Conservation (phyloP, 2,797 vertebrate genomes). For the Bryconaethiops microstoma region DNA sequence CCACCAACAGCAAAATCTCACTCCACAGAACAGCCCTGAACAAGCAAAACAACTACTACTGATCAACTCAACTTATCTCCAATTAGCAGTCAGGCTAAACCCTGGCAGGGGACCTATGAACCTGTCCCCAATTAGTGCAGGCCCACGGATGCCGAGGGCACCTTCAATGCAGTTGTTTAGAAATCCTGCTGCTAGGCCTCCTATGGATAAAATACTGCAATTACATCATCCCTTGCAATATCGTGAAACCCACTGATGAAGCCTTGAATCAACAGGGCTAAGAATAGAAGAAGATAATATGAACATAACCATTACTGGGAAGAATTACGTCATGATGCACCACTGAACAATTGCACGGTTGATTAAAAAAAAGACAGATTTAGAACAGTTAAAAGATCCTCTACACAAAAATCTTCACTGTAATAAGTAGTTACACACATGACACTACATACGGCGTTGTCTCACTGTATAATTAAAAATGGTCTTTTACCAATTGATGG, state of each 20-base stretch:
- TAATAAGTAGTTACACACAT: no score
- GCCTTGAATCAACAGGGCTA: no score
- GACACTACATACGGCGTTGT: no score
- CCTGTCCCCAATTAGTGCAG: constrained; percentile 55
- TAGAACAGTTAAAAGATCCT: no score
- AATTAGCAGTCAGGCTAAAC: constrained; percentile 58
- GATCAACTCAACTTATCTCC: constrained; percentile 55
- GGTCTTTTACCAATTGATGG: no score
- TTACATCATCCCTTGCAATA: background rate
- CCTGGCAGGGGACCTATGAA: constrained; percentile 39
- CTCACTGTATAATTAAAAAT: no score
- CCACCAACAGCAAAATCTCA: background rate
- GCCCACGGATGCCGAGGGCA: constrained; percentile 39
- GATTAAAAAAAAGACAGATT: no score
- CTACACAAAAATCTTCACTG: no score
- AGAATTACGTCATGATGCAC: no score
- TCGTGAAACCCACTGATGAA: background rate
- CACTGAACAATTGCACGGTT: no score
- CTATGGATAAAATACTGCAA: background rate
- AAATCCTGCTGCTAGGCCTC: constrained; percentile 44
- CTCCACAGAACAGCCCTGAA: constrained; percentile 33
- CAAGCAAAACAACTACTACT: constrained; percentile 31
- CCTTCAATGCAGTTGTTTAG: constrained; percentile 49
- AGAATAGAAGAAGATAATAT: no score
- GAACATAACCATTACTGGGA: no score